Evolutionary conservation across 2,888 invertebrate species (phyloP), one percentile per base, ranked within the genome.

Genomic region (Pomacea canaliculata): DNA sequence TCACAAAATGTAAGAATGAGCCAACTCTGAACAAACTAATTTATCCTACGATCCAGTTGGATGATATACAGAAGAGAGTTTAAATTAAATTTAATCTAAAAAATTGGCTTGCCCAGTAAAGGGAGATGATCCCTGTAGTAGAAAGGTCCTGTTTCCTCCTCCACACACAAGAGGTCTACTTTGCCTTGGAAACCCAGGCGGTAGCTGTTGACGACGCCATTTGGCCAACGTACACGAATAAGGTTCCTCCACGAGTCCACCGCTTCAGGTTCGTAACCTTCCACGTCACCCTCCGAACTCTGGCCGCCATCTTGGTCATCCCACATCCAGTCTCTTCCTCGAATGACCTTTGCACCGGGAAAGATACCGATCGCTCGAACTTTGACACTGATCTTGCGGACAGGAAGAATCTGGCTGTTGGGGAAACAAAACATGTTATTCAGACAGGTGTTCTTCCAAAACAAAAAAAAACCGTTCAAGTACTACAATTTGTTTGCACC

Each of bases 51-150:
- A 23, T 23, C 23, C 23, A 37, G 37, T 37, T 37, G 37, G 37
- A 37, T 37, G 37, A 5, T 37, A 37, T 37, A 37, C 37, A 37
- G 3, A 37, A 37, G 37, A 5, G 37, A 37, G 37, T 37, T 37
- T 37, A 37, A 37, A 37, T 37, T 37, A 37, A 37, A 37, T 37
- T 37, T 37, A 37, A 37, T 37, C 3, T 5, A 37, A 16, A 56
- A 56, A 16, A 8, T 56, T 56, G 0, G 51, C 51, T 75, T 67
- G 73, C 79, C 79, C 18, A 76, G 19, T 13, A 71, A 19, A 7
- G 76, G 74, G 27, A 79, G 68, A 27, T 79, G 76, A 16, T 79
- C 79, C 48, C 76, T 71, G 74, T 79, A 79, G 74, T 77, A 79
- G 27, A 23, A 74, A 18, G 74, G 65, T 56, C 79, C 79, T 12